phyloP scores from a whole-genome alignment of 2,113 vertebrate genomes.

The Chamaea fasciata region DNA sequence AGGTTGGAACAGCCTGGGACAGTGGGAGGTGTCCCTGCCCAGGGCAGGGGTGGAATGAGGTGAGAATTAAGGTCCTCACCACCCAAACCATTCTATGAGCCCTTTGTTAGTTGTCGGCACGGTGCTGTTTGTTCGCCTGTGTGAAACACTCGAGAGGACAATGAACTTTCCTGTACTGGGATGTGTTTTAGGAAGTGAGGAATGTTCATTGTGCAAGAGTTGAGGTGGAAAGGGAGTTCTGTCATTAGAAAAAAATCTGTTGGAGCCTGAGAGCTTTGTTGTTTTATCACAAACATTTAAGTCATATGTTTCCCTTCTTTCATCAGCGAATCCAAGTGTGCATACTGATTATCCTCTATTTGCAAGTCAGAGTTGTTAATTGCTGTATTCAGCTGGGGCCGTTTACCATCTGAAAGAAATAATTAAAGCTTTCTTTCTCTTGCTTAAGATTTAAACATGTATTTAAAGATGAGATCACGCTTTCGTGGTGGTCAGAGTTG shows the following conservation, averaged over 20 bases:
- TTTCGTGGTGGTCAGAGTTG: not conserved
- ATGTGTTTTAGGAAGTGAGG: not conserved
- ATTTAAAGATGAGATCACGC: slow-evolving; percentile 57
- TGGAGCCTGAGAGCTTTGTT: not conserved
- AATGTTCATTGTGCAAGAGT: not conserved
- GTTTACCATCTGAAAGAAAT: slow-evolving; percentile 39
- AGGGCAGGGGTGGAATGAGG: not conserved
- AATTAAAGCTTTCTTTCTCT: slow-evolving; percentile 35
- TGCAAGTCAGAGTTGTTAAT: slow-evolving; percentile 22
- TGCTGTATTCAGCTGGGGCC: not conserved
- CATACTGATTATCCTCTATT: not conserved
- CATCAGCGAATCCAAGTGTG: not conserved
- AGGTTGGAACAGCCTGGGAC: not conserved
- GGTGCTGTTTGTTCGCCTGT: not conserved
- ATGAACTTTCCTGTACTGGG: not conserved
- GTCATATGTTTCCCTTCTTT: not conserved
- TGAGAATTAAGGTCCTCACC: not conserved
- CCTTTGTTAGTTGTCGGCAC: not conserved
- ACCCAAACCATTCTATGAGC: not conserved
- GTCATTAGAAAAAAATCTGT: not conserved
- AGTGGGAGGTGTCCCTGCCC: not conserved
- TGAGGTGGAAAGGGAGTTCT: not conserved
- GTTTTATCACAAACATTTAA: not conserved
- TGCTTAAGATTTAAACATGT: not conserved
- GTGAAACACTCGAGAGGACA: not conserved